Evolutionary conservation across 2,888 invertebrate species (phyloP).

Genomic region (Hirudinaria manillensis): DNA sequence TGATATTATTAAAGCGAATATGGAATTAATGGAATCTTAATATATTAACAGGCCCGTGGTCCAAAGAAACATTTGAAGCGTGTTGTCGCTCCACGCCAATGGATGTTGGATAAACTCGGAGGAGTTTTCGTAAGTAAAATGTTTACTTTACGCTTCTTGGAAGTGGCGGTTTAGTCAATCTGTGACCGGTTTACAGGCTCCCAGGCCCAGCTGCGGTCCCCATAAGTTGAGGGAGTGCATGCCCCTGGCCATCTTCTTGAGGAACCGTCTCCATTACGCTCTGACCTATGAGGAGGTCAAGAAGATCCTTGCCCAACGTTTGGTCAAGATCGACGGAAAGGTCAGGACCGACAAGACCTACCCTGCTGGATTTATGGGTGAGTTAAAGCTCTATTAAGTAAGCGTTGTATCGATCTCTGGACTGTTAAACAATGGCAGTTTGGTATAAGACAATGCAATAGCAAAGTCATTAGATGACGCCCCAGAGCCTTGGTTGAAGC

Average conservation of each 20-base stretch:
- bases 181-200: slow-evolving; percentile 61
- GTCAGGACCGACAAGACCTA: slow-evolving; percentile 93
- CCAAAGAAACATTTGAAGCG: slow-evolving; percentile 99
- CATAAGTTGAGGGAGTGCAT: slow-evolving; percentile 95
- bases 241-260: slow-evolving; percentile 88
- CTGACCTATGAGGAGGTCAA: slow-evolving; percentile 91
- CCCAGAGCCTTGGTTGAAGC: no score
- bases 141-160: not conserved
- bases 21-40: no score
- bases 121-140: slow-evolving; percentile 69
- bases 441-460: slow-evolving; percentile 10
- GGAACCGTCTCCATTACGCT: slow-evolving; percentile 96
- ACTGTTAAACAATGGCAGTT: not conserved
- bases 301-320: slow-evolving; percentile 94
- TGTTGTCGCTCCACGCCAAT: slow-evolving; percentile 96
- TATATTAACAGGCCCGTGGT: slow-evolving; percentile 73
- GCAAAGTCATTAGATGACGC: not conserved
- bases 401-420: slow-evolving; percentile 1
- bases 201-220: slow-evolving; percentile 92
- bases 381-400: slow-evolving; percentile 40
- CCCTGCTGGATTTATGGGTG: slow-evolving; percentile 98
- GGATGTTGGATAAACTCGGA: slow-evolving; percentile 99
- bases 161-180: not conserved
- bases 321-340: slow-evolving; percentile 96
- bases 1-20: no score